Percentiles rank a stretch among this genome's conserved stretches.
phyloP scores from a whole-genome alignment of 2,113 vertebrate genomes.

The Camelus dromedarius region DNA sequence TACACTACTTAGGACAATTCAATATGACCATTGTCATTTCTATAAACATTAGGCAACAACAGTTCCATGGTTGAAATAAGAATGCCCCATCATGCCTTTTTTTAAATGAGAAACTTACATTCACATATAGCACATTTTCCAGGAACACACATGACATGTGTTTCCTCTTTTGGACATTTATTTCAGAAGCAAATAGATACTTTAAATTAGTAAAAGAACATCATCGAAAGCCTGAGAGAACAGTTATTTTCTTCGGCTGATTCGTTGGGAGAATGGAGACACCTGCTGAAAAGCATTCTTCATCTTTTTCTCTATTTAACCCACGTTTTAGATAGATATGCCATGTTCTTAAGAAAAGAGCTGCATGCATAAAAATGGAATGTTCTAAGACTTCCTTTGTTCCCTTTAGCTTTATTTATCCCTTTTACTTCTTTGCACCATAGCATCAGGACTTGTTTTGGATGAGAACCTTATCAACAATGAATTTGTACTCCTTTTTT shows the following conservation, averaged over 20 bases:
- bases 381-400: background rate
- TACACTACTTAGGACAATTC: background rate
- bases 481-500: background rate
- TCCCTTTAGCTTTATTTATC: background rate
- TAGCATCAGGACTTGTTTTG: background rate
- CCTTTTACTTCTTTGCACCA: background rate
- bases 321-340: background rate
- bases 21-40: background rate
- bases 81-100: background rate
- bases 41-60: background rate
- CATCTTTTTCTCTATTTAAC: background rate
- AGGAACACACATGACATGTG: background rate
- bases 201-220: background rate
- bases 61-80: background rate
- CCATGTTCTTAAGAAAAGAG: background rate
- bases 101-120: background rate
- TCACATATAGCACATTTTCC: background rate
- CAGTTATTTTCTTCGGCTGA: background rate
- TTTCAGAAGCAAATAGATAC: background rate
- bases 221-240: background rate
- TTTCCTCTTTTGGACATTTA: slow-evolving; percentile 5
- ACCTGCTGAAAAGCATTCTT: background rate
- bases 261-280: background rate
- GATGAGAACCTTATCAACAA: background rate
- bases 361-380: background rate